Base-by-base conservation (phyloP, 1,140 invertebrate genomes). In the Amphibalanus amphitrite region DNA sequence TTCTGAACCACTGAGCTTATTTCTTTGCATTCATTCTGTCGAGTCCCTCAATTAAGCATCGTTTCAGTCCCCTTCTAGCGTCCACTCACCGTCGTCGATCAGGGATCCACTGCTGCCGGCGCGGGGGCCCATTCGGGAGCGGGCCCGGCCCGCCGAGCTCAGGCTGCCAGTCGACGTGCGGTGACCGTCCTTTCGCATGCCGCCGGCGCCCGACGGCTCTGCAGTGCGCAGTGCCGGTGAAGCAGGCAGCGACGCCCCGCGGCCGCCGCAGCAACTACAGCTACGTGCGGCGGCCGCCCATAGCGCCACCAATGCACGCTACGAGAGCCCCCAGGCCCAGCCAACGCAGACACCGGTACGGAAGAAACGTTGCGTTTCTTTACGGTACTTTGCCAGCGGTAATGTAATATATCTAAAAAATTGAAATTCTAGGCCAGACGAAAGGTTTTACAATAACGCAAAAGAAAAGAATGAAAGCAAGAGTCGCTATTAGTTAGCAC, bases 91-190 rank as follows among this genome's bases (percentile, higher is more conserved):
- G n/a, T 67, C 65, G 23, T 67, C 65, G 17, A 20, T 4, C 65
- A 67, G 65, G n/a, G 65, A 67, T n/a, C 28, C 28, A 26, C 10
- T 20, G 65, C 65, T 67, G 65, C 26, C 28, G 20, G 65, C 28
- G 26, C 65, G 65, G 26, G 65, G 65, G 3, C 65, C 65, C 6
- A 67, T 3, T 3, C 65, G 65, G n/a, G 65, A 67, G 26, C n/a
- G 28, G 3, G 26, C n/a, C 65, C 65, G 65, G 28, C 65, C 65
- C 23, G 26, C 65, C 26, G 65, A 10, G 28, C 65, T 28, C 65
- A 67, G 23, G 28, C 65, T 67, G 28, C 65, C 65, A 0, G 65
- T 67, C n/a, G 65, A 67, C 65, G 65, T 67, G 65, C 65, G 65
- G 65, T 67, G 65, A 28, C 65, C 26, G n/a, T 28, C 65, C 26